Evolutionary conservation across 2,797 vertebrate genomes (phyloP), one percentile per base, ranked within the genome.

Genomic region (Lagorchestes hirsutus): DNA sequence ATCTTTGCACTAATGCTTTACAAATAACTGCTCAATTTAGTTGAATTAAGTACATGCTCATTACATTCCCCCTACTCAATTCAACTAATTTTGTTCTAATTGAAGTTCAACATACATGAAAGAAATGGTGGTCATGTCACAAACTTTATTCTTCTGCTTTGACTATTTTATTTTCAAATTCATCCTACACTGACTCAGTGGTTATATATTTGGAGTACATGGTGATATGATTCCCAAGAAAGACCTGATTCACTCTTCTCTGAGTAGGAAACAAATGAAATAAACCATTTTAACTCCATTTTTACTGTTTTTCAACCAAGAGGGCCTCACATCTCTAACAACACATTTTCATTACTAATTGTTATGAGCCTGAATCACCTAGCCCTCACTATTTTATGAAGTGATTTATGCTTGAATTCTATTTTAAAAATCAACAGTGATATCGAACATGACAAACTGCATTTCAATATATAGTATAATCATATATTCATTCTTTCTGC

Each of bases 31-130:
- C 10, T 93, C 11, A 92, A n/a, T 93, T 74, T 93, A 55, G 90
- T 62, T 94, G n/a, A 55, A 92, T 91, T 92, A 93, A 97, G 16
- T 1, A 95, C 4, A 92, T 22, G 34, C 29, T 94, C 52, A 18
- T 92, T 95, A 90, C 16, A 46, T 91, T 50, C 90, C 67, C 92
- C 91, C 54, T 95, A 52, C 9, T 96, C 5, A 91, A 50, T 27
- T 27, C 58, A 31, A 87, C 11, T 54, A 82, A 95, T 54, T 3
- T 12, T 28, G 91, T 82, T 55, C 13, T 3, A 87, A 46, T 27
- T 46, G 40, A 87, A 87, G 24, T 87, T 46, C 74, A 46, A 46
- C 74, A 46, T 29, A 82, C 54, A 50, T 46, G 87, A 92, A 55
- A 28, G 34, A 93, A 97, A 54, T 54, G 40, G 40, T 24, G 54